Evolutionary conservation across 1,140 invertebrate genomes (phyloP).

Genomic region (Whitmania pigra): DNA sequence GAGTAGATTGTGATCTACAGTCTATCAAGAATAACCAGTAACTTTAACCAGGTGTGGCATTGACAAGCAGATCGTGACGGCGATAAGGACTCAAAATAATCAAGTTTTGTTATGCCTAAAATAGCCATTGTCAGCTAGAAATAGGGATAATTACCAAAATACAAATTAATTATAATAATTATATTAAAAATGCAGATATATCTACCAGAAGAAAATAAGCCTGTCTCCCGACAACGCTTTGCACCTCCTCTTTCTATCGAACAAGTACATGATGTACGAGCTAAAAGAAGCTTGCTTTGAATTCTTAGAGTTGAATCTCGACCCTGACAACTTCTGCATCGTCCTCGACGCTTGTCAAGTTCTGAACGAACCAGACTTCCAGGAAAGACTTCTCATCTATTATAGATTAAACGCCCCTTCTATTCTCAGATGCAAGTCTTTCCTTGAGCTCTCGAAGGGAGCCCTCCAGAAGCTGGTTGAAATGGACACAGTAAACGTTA

Average conservation of each 20-base stretch:
- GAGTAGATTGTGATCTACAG: too few relatives aligned
- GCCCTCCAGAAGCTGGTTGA: background rate
- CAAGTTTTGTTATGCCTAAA: too few relatives aligned
- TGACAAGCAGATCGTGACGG: too few relatives aligned
- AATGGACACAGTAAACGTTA: background rate
- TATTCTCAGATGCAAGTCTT: background rate
- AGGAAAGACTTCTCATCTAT: background rate
- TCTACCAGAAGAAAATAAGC: background rate
- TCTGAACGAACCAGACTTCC: background rate
- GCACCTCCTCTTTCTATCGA: background rate
- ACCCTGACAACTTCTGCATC: background rate
- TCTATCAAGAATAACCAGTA: too few relatives aligned
- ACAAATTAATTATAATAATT: too few relatives aligned
- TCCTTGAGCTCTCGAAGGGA: background rate
- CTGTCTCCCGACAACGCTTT: background rate
- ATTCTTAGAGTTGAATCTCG: background rate
- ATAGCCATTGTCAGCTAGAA: too few relatives aligned
- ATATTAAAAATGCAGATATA: background rate
- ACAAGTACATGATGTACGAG: constrained; percentile 7
- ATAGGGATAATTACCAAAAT: too few relatives aligned
- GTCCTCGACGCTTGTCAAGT: background rate
- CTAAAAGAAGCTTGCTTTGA: background rate
- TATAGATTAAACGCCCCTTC: background rate
- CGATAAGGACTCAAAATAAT: too few relatives aligned
- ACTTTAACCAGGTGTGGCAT: too few relatives aligned